Base-by-base conservation (phyloP, 1,140 invertebrate genomes). In the Drosophila tropicalis region DNA sequence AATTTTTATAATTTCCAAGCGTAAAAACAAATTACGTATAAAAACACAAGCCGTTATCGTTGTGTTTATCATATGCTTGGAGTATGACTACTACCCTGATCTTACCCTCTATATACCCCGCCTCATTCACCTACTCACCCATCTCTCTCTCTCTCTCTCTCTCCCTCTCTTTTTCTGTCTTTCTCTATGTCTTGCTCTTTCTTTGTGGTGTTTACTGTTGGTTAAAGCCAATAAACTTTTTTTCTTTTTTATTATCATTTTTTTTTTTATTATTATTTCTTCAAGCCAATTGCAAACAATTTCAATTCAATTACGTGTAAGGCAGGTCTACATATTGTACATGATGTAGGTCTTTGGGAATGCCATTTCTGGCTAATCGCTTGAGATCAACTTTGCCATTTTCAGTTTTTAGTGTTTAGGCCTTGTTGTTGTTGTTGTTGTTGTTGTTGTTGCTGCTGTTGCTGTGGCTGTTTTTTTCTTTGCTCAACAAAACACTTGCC, bases 11-110 rank as follows among this genome's bases (percentile, higher is more conserved):
- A 86, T 86, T 79, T 89, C 76, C 83, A 89, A 76, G 85, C 83
- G 86, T 83, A 83, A 89, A 57, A 89, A 69, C 70, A 86, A 86
- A 89, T 86, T 86, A 86, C 83, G 80, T 86, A 89, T 89, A 72
- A 86, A 87, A 76, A 80, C 69, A 68, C 62, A 62, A 44, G 83
- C 83, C 83, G 83, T 86, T 86, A 86, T 87, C 83, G 84, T 44
- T 32, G 67, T 64, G 69, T 82, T 86, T 87, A 82, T 79, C 78
- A 61, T 74, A 73, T 55, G 41, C 41, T 41, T 62, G 39, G 44
- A 29, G 29, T 34, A 29, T 56, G 36, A 39, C 36, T 39, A 39
- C 36, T 39, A 12, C 55, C 9, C 44, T 51, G 9, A 29, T 12
- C 44, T 47, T 9, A 17, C 44, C 15, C 41, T 15, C 6, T 9